Conservation (phyloP, 2,888 invertebrate species). For the Tineola bisselliella region DNA sequence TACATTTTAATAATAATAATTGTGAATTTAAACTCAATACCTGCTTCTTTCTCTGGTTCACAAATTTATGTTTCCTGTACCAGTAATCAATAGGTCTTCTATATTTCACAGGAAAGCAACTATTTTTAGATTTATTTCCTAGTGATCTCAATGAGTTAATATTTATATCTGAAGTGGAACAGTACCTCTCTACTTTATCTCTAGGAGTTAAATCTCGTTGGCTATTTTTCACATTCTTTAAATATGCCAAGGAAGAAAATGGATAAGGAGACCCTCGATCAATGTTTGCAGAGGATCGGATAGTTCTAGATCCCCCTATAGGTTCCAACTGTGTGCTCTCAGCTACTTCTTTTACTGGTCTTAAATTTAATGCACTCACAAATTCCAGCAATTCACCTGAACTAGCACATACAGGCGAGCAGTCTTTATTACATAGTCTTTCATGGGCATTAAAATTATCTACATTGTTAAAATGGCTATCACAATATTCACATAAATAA, state of each 20-base stretch:
- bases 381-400: constrained; percentile 45
- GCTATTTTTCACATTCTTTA: constrained; percentile 38
- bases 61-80: constrained; percentile 49
- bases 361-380: constrained; percentile 46
- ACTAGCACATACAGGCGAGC: constrained; percentile 24
- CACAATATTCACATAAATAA: constrained; percentile 79
- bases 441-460: constrained; percentile 49
- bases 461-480: constrained; percentile 73
- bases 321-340: constrained; percentile 18
- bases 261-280: constrained; percentile 57
- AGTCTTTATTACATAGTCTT: constrained; percentile 48
- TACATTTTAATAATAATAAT: constrained; percentile 59
- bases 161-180: constrained; percentile 29
- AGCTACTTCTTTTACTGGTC: constrained; percentile 26
- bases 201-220: constrained; percentile 45
- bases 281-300: constrained; percentile 39
- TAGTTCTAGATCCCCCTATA: constrained; percentile 32
- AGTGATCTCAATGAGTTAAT: constrained; percentile 31
- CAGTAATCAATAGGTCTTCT: constrained; percentile 57
- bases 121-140: constrained; percentile 46
- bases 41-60: constrained; percentile 49
- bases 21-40: constrained; percentile 55
- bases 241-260: constrained; percentile 58
- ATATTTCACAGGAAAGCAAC: constrained; percentile 49
- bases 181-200: constrained; percentile 55